Percentiles rank a stretch among this genome's conserved stretches.
These are phyloP conservation scores for Tychaedon coryphoeus DNA, from an alignment of 2,113 vertebrate genomes.

Conservation along the genomic window DNA sequence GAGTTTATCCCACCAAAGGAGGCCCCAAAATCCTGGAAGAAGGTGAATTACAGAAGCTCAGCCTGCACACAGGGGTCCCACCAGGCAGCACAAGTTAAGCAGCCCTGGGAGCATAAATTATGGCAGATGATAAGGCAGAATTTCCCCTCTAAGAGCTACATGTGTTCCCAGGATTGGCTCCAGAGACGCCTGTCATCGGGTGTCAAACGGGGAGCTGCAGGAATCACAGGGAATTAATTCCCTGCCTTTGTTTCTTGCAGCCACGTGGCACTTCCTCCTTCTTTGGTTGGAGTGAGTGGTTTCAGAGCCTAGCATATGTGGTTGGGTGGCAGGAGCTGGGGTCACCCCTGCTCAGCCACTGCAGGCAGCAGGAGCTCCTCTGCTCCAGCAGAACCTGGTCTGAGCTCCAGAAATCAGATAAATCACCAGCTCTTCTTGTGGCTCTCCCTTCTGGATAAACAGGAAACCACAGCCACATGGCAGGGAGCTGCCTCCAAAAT, in stretches of 20 bases:
- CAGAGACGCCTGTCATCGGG: not conserved
- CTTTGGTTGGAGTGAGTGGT: not conserved
- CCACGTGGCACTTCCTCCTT: not conserved
- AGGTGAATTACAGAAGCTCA: not conserved
- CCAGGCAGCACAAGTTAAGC: not conserved
- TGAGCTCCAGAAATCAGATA: not conserved
- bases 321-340: not conserved
- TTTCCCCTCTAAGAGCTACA: not conserved
- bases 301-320: not conserved
- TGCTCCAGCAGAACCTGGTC: not conserved
- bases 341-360: not conserved
- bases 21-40: not conserved
- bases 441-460: not conserved
- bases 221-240: not conserved
- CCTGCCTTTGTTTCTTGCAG: not conserved
- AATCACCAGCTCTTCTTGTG: not conserved
- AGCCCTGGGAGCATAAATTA: not conserved
- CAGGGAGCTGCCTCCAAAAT: not conserved
- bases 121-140: not conserved
- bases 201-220: not conserved
- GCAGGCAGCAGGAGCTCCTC: not conserved
- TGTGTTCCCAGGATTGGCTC: not conserved
- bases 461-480: conserved; percentile 3
- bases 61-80: not conserved
- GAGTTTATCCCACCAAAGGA: not conserved